Percentiles rank a stretch among this genome's conserved stretches.
Conservation (phyloP, 1,140 invertebrate species). For the Subanguina moxae region DNA sequence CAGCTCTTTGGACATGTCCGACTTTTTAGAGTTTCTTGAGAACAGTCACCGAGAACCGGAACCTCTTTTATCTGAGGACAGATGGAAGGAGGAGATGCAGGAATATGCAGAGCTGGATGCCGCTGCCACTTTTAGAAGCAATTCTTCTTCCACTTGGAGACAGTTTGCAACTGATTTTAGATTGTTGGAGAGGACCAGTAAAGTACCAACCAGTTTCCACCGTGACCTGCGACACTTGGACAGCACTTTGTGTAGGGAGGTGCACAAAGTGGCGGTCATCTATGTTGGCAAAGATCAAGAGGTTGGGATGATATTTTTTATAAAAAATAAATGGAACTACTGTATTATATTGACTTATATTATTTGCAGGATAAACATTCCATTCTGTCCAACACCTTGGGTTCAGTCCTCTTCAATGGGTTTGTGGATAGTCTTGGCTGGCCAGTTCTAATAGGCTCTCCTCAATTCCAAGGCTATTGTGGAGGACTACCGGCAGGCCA, state of each 20-base stretch:
- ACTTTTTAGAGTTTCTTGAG: background rate
- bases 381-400: constrained; percentile 47
- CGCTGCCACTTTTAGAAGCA: background rate
- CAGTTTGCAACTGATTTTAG: constrained; percentile 36
- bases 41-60: background rate
- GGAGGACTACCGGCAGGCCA: constrained; percentile 86
- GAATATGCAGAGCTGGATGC: background rate
- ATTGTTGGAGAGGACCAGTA: constrained; percentile 24
- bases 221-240: constrained; percentile 54
- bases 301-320: constrained; percentile 64
- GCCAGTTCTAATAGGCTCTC: constrained; percentile 82
- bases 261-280: constrained; percentile 97
- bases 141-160: constrained; percentile 25
- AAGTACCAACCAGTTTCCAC: constrained; percentile 36
- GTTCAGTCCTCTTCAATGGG: constrained; percentile 62
- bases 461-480: constrained; percentile 88
- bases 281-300: constrained; percentile 95
- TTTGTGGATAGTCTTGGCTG: constrained; percentile 87
- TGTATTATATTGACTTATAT: too few relatives aligned
- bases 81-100: background rate
- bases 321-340: constrained; percentile 73
- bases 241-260: constrained; percentile 71
- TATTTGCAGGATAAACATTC: constrained; percentile 49
- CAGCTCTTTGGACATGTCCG: background rate
- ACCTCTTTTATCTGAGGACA: background rate